phyloP scores from a whole-genome alignment of 2,888 invertebrate genomes.

The Leptodirus hochenwartii region DNA sequence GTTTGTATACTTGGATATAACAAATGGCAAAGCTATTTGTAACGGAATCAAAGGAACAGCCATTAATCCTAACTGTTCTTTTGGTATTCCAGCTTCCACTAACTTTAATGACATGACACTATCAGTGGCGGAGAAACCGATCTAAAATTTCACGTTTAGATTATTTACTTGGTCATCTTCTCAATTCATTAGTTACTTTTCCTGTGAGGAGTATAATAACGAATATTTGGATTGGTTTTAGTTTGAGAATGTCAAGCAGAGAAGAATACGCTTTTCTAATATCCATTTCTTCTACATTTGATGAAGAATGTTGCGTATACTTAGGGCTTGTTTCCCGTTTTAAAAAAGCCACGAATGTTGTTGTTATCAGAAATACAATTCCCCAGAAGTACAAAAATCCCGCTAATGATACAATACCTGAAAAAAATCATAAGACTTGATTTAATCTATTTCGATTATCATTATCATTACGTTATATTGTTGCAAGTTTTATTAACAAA shows the following conservation, averaged over 20 bases:
- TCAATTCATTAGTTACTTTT: slow-evolving; percentile 41
- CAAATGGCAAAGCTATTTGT: slow-evolving; percentile 73
- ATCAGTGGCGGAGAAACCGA: slow-evolving; percentile 92
- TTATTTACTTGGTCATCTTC: not conserved
- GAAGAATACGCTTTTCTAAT: slow-evolving; percentile 63
- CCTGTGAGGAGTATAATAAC: slow-evolving; percentile 71
- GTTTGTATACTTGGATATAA: slow-evolving; percentile 42
- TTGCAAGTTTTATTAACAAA: no score
- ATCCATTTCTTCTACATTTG: slow-evolving; percentile 28
- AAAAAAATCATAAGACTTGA: slow-evolving; percentile 9
- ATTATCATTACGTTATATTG: no score
- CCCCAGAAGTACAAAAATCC: slow-evolving; percentile 95
- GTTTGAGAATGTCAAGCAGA: slow-evolving; percentile 62
- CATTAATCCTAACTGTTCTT: slow-evolving; percentile 82
- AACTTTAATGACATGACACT: slow-evolving; percentile 87
- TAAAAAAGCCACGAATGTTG: slow-evolving; percentile 75
- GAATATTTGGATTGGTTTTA: slow-evolving; percentile 65
- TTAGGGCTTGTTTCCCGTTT: slow-evolving; percentile 54
- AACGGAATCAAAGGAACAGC: slow-evolving; percentile 88
- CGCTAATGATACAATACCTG: slow-evolving; percentile 26
- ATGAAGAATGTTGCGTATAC: slow-evolving; percentile 26
- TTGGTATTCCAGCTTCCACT: slow-evolving; percentile 90
- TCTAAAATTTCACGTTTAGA: slow-evolving; percentile 35
- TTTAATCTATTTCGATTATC: no score
- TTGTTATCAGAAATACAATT: slow-evolving; percentile 72